Evolutionary conservation across 1,140 invertebrate species (phyloP).

Genomic region (Mactra quadrangularis): DNA sequence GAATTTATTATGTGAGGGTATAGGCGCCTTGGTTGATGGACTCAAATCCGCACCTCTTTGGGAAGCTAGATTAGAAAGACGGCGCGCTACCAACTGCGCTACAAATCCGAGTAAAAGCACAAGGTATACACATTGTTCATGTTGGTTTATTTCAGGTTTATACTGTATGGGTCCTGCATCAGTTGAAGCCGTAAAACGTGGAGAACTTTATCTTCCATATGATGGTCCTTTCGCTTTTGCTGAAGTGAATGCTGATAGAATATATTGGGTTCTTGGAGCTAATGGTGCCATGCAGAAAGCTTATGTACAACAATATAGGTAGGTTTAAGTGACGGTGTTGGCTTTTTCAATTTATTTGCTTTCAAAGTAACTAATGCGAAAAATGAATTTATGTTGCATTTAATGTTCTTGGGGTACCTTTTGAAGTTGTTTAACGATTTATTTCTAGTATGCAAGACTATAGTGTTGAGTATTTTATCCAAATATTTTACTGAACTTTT

Average conservation of each 20-base stretch:
- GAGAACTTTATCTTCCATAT: slow-evolving; percentile 88
- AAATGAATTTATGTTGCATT: neutral
- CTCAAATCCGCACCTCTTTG: no score
- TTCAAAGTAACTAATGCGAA: neutral
- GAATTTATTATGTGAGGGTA: no score
- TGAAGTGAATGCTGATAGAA: slow-evolving; percentile 91
- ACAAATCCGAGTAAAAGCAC: no score
- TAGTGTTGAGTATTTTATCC: neutral
- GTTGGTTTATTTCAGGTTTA: slow-evolving; percentile 79
- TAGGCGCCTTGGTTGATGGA: no score
- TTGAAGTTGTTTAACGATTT: neutral
- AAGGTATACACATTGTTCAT: no score
- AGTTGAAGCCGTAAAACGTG: slow-evolving; percentile 88
- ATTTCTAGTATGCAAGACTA: neutral
- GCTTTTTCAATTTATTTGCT: neutral
- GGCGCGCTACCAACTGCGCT: no score
- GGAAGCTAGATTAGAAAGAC: no score
- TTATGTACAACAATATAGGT: slow-evolving; percentile 73
- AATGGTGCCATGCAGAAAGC: slow-evolving; percentile 68
- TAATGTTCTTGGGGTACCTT: neutral
- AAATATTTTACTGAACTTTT: no score
- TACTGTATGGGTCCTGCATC: slow-evolving; percentile 88
- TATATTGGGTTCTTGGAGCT: slow-evolving; percentile 83
- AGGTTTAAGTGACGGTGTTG: neutral
- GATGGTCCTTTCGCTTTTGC: slow-evolving; percentile 91